phyloP scores from a whole-genome alignment of 2,797 vertebrate species.

The Rhinophrynus dorsalis region DNA sequence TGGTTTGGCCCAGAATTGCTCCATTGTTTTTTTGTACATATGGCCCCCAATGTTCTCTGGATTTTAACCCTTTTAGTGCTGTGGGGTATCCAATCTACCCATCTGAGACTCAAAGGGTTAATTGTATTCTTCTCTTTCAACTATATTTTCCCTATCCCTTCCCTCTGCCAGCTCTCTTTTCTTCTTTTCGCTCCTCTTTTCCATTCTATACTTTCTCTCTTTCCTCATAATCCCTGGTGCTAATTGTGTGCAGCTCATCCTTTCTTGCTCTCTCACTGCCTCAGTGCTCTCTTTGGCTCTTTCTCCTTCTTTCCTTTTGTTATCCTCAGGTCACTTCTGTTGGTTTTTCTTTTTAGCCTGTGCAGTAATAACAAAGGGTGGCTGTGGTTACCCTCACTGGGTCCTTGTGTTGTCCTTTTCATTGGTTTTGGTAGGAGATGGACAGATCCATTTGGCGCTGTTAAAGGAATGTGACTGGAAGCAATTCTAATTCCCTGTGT shows the following conservation, averaged over 20 bases:
- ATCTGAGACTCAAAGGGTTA: too few relatives aligned
- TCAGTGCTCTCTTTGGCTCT: slow-evolving; percentile 28
- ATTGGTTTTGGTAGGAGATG: slow-evolving; percentile 48
- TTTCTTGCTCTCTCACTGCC: slow-evolving; percentile 9
- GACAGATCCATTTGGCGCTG: slow-evolving; percentile 49
- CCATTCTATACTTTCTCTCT: neutral
- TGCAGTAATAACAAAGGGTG: slow-evolving; percentile 48
- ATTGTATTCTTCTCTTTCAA: too few relatives aligned
- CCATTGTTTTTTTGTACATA: too few relatives aligned
- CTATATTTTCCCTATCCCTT: too few relatives aligned
- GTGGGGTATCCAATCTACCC: too few relatives aligned
- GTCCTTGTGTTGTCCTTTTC: slow-evolving; percentile 50
- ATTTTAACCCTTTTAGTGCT: too few relatives aligned
- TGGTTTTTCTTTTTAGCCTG: slow-evolving; percentile 48
- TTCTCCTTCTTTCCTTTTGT: slow-evolving; percentile 36
- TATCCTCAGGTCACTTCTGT: slow-evolving; percentile 45
- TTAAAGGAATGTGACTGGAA: slow-evolving; percentile 46
- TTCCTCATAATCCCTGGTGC: slow-evolving; percentile 1
- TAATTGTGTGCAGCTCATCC: slow-evolving; percentile 24
- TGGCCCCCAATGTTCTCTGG: too few relatives aligned
- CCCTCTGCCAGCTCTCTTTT: neutral
- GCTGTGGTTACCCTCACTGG: slow-evolving; percentile 47
- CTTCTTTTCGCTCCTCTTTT: neutral
- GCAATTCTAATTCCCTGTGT: slow-evolving; percentile 40
- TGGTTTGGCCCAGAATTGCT: too few relatives aligned